phyloP scores from a whole-genome alignment of 1,140 invertebrate species.

The Lutraria rhynchaena region DNA sequence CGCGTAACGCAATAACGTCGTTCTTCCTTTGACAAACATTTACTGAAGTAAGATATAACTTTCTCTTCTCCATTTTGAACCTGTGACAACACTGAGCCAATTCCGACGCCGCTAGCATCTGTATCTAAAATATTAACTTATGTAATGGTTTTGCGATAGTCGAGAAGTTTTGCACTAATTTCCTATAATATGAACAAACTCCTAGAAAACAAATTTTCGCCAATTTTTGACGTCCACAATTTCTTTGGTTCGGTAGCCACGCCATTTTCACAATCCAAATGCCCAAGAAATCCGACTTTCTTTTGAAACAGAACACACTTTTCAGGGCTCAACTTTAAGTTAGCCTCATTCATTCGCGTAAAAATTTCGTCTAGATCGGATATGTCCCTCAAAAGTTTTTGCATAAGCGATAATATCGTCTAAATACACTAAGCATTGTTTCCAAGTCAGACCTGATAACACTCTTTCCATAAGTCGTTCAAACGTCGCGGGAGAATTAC shows the following conservation, averaged over 20 bases:
- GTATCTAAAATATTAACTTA: too few species aligned
- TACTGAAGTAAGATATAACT: constrained; percentile 55
- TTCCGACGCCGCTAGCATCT: too few species aligned
- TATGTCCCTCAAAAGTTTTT: constrained; percentile 27
- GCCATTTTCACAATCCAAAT: constrained; percentile 4
- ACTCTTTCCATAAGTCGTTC: constrained; percentile 66
- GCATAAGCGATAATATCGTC: constrained; percentile 59
- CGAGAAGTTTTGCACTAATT: too few species aligned
- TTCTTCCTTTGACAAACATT: constrained; percentile 6
- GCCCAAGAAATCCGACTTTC: constrained; percentile 11
- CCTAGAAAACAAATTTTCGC: too few species aligned
- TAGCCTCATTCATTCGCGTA: constrained; percentile 18
- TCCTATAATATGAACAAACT: too few species aligned
- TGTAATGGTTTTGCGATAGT: too few species aligned
- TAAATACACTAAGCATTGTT: constrained; percentile 42
- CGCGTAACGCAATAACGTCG: constrained; percentile 39
- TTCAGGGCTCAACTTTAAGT: constrained; percentile 54
- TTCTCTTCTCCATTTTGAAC: too few species aligned
- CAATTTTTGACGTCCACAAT: too few species aligned
- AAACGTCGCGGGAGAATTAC: constrained; percentile 66
- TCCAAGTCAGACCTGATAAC: constrained; percentile 50
- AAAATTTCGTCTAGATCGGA: constrained; percentile 27
- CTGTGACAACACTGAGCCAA: too few species aligned
- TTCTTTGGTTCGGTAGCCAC: constrained; percentile 43
- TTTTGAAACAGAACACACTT: too few species aligned